A percentile compares a stretch with the other conserved stretches of the same genome.
Evolutionary conservation across 2,113 vertebrate genomes (phyloP).

Genomic region (Chlamydotis undulata): DNA sequence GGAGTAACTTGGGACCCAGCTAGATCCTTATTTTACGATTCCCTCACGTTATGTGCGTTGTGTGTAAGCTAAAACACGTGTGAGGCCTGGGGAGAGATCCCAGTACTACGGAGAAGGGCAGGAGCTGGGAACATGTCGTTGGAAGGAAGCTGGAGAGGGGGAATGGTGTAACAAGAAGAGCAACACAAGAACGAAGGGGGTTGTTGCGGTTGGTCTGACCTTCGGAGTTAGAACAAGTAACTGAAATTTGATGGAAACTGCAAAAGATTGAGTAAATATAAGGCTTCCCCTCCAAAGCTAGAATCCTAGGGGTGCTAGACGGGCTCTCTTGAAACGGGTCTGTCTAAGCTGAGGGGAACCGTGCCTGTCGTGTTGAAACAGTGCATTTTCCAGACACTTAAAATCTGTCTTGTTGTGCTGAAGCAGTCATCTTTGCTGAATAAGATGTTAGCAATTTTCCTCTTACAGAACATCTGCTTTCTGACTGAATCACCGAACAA

Average conservation of each 20-base stretch:
- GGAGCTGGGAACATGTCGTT: neutral
- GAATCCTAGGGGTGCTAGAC: no score
- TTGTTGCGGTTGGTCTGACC: neutral
- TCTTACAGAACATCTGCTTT: neutral
- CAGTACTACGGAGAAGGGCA: rapidly evolving
- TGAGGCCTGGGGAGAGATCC: neutral
- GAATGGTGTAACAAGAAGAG: neutral
- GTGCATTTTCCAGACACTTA: neutral
- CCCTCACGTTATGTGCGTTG: neutral
- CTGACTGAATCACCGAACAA: neutral
- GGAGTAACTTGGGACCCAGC: neutral
- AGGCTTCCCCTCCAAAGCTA: neutral
- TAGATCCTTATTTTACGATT: neutral
- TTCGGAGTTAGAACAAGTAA: neutral
- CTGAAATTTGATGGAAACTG: neutral
- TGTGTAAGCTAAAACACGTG: rapidly evolving
- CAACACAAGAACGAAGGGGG: rapidly evolving
- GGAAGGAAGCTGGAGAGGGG: neutral
- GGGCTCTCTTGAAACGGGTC: neutral
- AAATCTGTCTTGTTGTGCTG: neutral
- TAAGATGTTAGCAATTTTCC: neutral
- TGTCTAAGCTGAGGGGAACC: neutral
- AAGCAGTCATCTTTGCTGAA: neutral
- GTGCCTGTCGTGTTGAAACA: neutral
- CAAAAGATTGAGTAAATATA: neutral